A percentile compares a stretch with the other conserved stretches of the same genome.
Conservation (phyloP, 2,113 vertebrate genomes). For the Hydrochoerus hydrochaeris region DNA sequence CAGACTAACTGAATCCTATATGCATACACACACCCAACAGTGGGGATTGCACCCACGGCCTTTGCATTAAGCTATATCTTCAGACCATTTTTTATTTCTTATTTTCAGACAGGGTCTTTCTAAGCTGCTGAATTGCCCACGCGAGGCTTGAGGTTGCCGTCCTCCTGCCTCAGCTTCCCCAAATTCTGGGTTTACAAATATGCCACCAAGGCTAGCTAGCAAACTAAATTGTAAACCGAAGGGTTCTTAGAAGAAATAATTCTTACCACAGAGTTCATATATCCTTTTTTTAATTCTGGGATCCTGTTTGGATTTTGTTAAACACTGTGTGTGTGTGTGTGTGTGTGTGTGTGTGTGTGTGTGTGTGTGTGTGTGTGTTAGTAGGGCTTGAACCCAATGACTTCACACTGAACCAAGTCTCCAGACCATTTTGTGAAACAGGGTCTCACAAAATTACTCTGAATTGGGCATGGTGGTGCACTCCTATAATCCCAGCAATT, state of each 20-base stretch:
- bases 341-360: too few relatives aligned
- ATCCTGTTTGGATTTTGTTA: not conserved
- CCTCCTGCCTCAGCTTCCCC: too few relatives aligned
- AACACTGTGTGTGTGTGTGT: not conserved
- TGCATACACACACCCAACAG: not conserved
- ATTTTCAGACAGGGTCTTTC: too few relatives aligned
- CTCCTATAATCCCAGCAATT: too few relatives aligned
- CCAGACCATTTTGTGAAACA: not conserved
- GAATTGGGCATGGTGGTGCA: too few relatives aligned
- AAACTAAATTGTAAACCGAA: slow-evolving; percentile 10
- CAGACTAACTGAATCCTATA: not conserved
- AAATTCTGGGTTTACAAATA: not conserved
- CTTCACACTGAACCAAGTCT: not conserved
- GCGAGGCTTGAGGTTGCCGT: too few relatives aligned
- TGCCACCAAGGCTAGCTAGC: too few relatives aligned
- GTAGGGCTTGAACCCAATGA: not conserved
- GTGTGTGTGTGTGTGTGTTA: not conserved
- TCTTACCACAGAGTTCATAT: not conserved
- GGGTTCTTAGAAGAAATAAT: not conserved
- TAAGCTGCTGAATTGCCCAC: too few relatives aligned
- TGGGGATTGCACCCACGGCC: not conserved
- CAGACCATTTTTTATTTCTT: too few relatives aligned
- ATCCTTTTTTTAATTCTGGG: not conserved
- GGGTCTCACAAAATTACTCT: not conserved
- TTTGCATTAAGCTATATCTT: too few relatives aligned